phyloP scores from a whole-genome alignment of 2,888 invertebrate genomes.

The Cosmia trapezina region DNA sequence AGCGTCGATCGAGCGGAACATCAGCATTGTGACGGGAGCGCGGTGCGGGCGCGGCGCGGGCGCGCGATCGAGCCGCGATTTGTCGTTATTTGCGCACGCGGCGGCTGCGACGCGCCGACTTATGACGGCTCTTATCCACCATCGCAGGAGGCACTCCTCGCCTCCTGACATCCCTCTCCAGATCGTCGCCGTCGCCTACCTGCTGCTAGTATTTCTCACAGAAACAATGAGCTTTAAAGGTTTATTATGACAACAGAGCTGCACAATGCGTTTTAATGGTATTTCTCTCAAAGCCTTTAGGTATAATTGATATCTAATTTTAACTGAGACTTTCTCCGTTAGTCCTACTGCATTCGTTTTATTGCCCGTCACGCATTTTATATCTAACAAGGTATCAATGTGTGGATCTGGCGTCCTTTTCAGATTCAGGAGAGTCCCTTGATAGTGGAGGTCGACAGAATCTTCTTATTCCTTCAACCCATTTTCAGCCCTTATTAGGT shows the following conservation, averaged over 20 bases:
- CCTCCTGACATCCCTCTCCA: constrained; percentile 79
- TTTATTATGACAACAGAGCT: constrained; percentile 82
- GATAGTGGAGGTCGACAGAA: background rate
- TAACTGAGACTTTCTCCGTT: constrained; percentile 26
- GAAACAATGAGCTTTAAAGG: constrained; percentile 88
- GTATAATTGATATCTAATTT: constrained; percentile 60
- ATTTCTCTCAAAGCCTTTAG: constrained; percentile 57
- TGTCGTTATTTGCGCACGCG: constrained; percentile 86
- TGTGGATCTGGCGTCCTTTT: background rate
- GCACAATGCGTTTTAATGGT: constrained; percentile 66
- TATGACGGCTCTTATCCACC: constrained; percentile 88
- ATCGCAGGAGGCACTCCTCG: constrained; percentile 82
- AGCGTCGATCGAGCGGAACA: constrained; percentile 78
- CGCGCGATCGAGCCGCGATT: constrained; percentile 83
- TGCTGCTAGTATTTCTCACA: constrained; percentile 85
- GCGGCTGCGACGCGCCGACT: constrained; percentile 72
- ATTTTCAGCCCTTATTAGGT: background rate
- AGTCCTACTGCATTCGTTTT: constrained; percentile 15
- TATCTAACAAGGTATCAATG: background rate
- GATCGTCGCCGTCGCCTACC: constrained; percentile 75
- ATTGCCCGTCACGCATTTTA: constrained; percentile 4
- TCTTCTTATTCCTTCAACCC: background rate
- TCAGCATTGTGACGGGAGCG: constrained; percentile 75
- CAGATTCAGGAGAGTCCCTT: background rate
- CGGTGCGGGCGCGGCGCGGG: constrained; percentile 38